Conservation (phyloP, 2,888 invertebrate species). For the Tinea trinotella region DNA sequence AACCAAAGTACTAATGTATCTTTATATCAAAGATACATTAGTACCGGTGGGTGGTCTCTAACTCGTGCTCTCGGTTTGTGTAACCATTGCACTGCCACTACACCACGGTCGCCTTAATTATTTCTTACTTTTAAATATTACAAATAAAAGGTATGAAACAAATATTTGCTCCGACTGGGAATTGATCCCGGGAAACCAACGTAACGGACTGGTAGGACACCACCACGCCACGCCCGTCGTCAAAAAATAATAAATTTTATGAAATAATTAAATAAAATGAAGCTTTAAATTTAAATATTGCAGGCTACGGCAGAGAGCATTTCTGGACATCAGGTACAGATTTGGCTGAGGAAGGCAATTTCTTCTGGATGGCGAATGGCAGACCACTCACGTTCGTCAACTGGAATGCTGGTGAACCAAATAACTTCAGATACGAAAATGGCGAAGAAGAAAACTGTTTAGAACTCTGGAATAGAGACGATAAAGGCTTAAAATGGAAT, state of each 20-base stretch:
- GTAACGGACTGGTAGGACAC: too few relatives aligned
- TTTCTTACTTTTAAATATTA: too few relatives aligned
- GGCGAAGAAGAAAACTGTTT: slow-evolving; percentile 94
- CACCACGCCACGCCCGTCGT: too few relatives aligned
- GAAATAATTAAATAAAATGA: neutral
- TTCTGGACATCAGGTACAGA: slow-evolving; percentile 96
- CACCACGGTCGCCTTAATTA: too few relatives aligned
- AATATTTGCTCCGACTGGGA: too few relatives aligned
- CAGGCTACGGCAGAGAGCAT: slow-evolving; percentile 90
- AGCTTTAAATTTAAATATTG: slow-evolving; percentile 31
- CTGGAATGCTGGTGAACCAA: slow-evolving; percentile 95
- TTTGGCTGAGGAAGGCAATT: slow-evolving; percentile 90
- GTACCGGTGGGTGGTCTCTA: too few relatives aligned
- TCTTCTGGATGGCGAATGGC: slow-evolving; percentile 95
- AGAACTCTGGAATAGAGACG: slow-evolving; percentile 92
- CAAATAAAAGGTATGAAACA: too few relatives aligned
- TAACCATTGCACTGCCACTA: too few relatives aligned
- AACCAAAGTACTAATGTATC: too few relatives aligned
- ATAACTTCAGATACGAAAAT: slow-evolving; percentile 94
- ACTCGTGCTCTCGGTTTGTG: too few relatives aligned
- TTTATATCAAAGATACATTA: too few relatives aligned
- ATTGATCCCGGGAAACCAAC: too few relatives aligned
- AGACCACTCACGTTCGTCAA: slow-evolving; percentile 91
- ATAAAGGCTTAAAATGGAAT: slow-evolving; percentile 94
- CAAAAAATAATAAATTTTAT: neutral